Evolutionary conservation across 1,140 invertebrate genomes (phyloP).

Genomic region (Gryllus bimaculatus): DNA sequence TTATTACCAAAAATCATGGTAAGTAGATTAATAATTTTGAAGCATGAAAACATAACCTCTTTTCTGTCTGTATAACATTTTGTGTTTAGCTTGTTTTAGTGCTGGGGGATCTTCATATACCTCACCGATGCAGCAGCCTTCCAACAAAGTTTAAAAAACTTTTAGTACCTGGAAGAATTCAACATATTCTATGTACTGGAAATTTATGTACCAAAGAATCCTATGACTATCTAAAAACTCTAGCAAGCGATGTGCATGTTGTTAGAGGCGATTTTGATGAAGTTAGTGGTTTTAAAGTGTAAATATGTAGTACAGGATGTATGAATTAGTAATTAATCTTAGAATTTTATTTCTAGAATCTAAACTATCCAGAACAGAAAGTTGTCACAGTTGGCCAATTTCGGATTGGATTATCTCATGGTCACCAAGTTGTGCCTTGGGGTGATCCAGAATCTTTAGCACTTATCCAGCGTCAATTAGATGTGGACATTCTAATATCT

Average conservation of each 20-base stretch:
- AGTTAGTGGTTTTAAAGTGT: constrained; percentile 37
- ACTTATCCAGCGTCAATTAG: constrained; percentile 88
- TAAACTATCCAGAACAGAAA: constrained; percentile 96
- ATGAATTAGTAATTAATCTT: neutral
- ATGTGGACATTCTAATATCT: constrained; percentile 97
- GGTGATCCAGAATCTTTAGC: constrained; percentile 89
- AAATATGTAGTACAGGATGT: neutral
- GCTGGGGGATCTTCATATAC: constrained; percentile 96
- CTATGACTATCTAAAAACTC: constrained; percentile 94
- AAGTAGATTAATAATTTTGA: neutral
- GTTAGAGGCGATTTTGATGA: constrained; percentile 98
- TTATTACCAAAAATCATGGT: neutral
- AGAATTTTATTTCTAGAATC: constrained; percentile 47
- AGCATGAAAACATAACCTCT: neutral
- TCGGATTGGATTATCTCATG: constrained; percentile 93
- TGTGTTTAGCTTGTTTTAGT: constrained; percentile 83
- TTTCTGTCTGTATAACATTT: neutral
- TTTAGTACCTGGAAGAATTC: constrained; percentile 91
- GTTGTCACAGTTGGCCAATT: constrained; percentile 98
- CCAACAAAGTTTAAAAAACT: constrained; percentile 97
- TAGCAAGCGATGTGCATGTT: constrained; percentile 97
- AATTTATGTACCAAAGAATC: constrained; percentile 96
- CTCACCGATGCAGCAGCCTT: constrained; percentile 85
- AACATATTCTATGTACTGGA: constrained; percentile 96
- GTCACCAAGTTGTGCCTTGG: constrained; percentile 96